Base-by-base conservation (phyloP, 2,113 vertebrate species). In the Hymenochirus boettgeri region DNA sequence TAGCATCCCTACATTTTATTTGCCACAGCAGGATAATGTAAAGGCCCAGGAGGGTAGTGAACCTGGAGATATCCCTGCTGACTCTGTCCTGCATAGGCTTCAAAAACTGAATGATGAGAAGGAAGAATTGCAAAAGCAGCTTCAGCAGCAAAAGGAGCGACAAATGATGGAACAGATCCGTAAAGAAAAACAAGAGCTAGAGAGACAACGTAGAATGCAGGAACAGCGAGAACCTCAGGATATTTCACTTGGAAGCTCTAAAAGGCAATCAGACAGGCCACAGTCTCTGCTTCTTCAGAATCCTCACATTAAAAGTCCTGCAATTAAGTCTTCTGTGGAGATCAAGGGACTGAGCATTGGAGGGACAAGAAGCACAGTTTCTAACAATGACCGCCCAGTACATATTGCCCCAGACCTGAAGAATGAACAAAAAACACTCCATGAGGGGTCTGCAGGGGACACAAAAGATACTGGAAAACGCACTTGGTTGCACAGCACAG, bases 111-210 rank as follows among this genome's bases (percentile, higher is more conserved):
- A 96, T 0, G 90, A 89, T 65, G 89, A 93, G 73, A 93, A 93
- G 61, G 90, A 93, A 73, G 89, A 90, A 72, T 82, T 92, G n/a
- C 91, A 88, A 73, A 92, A 92, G 24, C 89, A 87, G 39, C 87
- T 89, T 65, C 93, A 90, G 71, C 89, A 91, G 71, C 90, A 93
- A 63, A 92, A 93, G 2, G 96, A 99, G 75, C 90, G 75, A 70
- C 88, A 97, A 70, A 93, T 99, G 95, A 98, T 99, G 96, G 89
- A 92, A 73, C 91, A 98, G 80, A 97, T 99, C 70, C 84, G 94
- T 1, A 85, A 90, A 56, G 95, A 99, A 81, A 96, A 91, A 25
- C 91, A 91, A 67, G 89, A 79, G 65, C 78, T 99, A 71, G 93
- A 92, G 81, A 87, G 72, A 19, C 89, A 96, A 5, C 90, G 92